phyloP scores from a whole-genome alignment of 2,113 vertebrate species.

The Brachyhypopomus occidentalis region DNA sequence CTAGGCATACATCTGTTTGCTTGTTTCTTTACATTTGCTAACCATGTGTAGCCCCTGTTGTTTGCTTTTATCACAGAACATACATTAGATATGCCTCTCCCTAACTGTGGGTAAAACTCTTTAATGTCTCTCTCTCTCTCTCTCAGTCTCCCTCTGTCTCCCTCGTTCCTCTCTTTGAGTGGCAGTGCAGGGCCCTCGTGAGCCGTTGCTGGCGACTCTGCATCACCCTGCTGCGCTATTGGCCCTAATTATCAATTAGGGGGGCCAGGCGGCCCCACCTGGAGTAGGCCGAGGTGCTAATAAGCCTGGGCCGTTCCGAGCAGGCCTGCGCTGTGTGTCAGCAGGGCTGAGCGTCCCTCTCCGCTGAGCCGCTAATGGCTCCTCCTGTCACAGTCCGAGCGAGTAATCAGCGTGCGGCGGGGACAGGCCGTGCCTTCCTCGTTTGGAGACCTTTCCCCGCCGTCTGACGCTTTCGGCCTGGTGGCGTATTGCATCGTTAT shows the following conservation, averaged over 20 bases:
- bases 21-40: not conserved
- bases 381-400: constrained; percentile 57
- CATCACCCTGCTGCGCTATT: constrained; percentile 67
- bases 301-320: constrained; percentile 71
- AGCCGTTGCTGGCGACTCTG: constrained; percentile 62
- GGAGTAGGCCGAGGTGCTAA: constrained; percentile 72
- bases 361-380: constrained; percentile 71
- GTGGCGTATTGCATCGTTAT: constrained; percentile 4
- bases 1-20: not conserved
- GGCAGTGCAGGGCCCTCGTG: constrained; percentile 60
- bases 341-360: constrained; percentile 62
- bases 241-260: constrained; percentile 80
- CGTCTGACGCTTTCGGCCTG: constrained; percentile 1
- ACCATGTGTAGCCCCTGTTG: not conserved
- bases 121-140: not conserved
- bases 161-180: constrained; percentile 57
- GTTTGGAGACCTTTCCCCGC: constrained; percentile 40
- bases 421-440: constrained; percentile 46
- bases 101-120: not conserved
- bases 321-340: constrained; percentile 66
- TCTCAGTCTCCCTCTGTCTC: constrained; percentile 15
- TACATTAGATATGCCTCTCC: not conserved
- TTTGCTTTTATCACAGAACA: not conserved
- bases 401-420: constrained; percentile 44
- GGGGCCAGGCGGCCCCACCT: constrained; percentile 70